These are phyloP conservation scores for Pachypanchax playfairii DNA, from an alignment of 2,113 vertebrate species.

Conservation along the genomic window DNA sequence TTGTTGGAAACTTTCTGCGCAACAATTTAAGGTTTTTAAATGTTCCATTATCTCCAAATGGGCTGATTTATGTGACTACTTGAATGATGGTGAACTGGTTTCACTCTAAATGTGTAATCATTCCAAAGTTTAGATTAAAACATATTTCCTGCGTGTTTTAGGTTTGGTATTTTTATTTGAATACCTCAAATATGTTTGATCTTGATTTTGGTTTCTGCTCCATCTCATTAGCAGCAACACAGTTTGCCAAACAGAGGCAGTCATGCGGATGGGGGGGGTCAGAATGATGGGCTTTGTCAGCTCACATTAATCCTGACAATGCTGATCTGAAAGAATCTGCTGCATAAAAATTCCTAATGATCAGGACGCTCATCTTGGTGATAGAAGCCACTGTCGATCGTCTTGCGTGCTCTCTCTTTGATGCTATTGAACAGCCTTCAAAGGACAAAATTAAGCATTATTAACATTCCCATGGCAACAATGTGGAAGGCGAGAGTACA, in stretches of 20 bases:
- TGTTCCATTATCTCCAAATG: too few relatives aligned
- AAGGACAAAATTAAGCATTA: slow-evolving; percentile 12
- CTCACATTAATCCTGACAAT: slow-evolving; percentile 80
- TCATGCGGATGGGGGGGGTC: slow-evolving; percentile 75
- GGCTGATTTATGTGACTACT: too few relatives aligned
- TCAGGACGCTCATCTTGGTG: slow-evolving; percentile 54
- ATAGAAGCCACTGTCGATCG: slow-evolving; percentile 67
- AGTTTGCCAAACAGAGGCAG: slow-evolving; percentile 75
- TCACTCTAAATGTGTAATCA: neutral
- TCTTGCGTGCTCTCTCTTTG: slow-evolving; percentile 44
- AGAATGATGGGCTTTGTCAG: slow-evolving; percentile 82
- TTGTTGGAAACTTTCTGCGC: too few relatives aligned
- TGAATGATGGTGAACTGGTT: neutral
- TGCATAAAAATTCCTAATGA: slow-evolving; percentile 62
- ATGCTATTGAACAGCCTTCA: slow-evolving; percentile 26
- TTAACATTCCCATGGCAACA: slow-evolving; percentile 29
- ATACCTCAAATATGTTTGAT: slow-evolving; percentile 20
- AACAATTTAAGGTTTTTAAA: too few relatives aligned
- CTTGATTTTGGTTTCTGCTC: slow-evolving; percentile 44
- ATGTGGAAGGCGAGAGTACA: slow-evolving; percentile 1
- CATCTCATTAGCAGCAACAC: slow-evolving; percentile 84
- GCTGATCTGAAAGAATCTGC: slow-evolving; percentile 72
- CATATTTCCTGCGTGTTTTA: neutral
- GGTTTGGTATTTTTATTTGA: neutral
- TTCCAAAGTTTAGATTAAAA: too few relatives aligned